Base-by-base conservation (phyloP, 2,113 vertebrate species). In the Tyrannus savana region DNA sequence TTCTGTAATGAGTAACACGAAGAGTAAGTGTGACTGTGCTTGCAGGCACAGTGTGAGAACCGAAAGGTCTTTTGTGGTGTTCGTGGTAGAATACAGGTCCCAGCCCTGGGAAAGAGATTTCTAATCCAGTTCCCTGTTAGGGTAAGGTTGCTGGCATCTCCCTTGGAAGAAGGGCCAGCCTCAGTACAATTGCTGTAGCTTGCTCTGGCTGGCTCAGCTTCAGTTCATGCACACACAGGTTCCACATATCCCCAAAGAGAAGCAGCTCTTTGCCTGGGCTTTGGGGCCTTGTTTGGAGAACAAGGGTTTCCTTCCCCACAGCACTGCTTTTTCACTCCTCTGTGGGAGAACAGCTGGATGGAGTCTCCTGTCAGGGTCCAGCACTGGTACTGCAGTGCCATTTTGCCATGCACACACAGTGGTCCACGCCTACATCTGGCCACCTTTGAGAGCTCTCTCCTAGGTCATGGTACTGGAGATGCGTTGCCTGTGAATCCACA, bases 161-260 rank as follows among this genome's bases (percentile, higher is more conserved):
- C 82, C 23, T 19, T 37, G 83, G 74, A 24, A n/a, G 72, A 39
- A 8, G 2, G 63, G 47, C 44, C 39, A 31, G n/a, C 56, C 81
- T 14, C 37, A 41, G 13, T 7, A 10, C 35, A 22, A 1, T 6
- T n/a, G 67, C 52, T 28, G 55, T 7, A 7, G 76, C 71, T 49
- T 12, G 7, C 41, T 86, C 35, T 33, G 8, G 42, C 53, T 87
- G 46, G 27, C 27, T 17, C 12, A 0, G 7, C 66, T 19, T 1
- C 5, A 5, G 27, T 10, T 67, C 31, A 5, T 6, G 35, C 46
- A 16, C 11, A 6, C 2, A 0, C 6, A 2, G 19, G 2, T 31
- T 66, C 23, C 24, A 42, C 7, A 2, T 24, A 66, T 44, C 21
- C 41, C 16, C 62, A 42, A 5, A 79, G n/a, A 56, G 55, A 21